These are phyloP conservation scores for Pelochelys cantorii DNA, from an alignment of 2,797 vertebrate species.

Conservation along the genomic window DNA sequence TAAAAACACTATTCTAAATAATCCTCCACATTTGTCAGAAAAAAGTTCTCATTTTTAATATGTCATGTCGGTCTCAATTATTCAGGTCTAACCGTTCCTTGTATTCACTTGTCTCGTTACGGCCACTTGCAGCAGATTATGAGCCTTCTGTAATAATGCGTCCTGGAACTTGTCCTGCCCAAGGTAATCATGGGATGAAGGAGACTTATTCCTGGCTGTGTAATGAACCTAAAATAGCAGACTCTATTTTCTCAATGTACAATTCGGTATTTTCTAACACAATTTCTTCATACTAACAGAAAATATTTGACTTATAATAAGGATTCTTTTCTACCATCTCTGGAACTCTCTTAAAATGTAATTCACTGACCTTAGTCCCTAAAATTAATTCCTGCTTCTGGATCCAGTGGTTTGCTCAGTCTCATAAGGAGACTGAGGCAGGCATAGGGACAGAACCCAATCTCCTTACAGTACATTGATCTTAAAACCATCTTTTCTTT, in stretches of 20 bases:
- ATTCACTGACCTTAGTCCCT: background rate
- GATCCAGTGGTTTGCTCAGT: background rate
- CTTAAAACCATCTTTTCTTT: background rate
- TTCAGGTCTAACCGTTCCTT: conserved; percentile 93
- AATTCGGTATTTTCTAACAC: background rate
- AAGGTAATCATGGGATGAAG: conserved; percentile 78
- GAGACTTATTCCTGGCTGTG: background rate
- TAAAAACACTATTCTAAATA: background rate
- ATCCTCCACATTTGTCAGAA: background rate
- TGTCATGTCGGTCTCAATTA: conserved; percentile 27
- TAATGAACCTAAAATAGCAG: background rate
- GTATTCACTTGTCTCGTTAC: conserved; percentile 91
- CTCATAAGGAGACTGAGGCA: background rate
- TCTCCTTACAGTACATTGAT: background rate
- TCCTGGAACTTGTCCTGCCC: conserved; percentile 84
- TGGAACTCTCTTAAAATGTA: background rate
- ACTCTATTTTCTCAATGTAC: background rate
- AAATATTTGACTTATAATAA: background rate
- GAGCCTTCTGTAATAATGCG: conserved; percentile 84
- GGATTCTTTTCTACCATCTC: background rate
- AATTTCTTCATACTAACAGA: no score
- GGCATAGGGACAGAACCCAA: rapidly evolving
- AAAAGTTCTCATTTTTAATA: background rate
- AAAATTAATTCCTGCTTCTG: background rate
- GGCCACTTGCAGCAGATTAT: conserved; percentile 91